Evolutionary conservation across 1,140 invertebrate species (phyloP), one percentile per base, ranked within the genome.

Genomic region (Listronotus oregonensis): DNA sequence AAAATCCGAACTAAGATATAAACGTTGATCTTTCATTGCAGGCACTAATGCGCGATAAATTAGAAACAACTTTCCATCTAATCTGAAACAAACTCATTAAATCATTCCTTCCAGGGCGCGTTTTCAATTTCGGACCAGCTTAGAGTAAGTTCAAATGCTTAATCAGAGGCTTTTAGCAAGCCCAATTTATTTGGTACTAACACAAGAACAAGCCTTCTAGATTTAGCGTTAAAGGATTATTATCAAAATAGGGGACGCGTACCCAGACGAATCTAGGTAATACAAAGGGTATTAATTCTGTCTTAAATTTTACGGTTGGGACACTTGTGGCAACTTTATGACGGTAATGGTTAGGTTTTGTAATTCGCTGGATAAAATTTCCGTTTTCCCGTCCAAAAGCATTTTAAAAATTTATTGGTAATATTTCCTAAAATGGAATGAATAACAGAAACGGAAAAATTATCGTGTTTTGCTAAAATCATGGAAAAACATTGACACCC

Each of bases 161-260:
- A 63, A 63, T 63, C 60, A 39, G 50, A 50, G 50, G 60, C 60
- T 63, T 63, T 54, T 54, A 32, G 40, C 60, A 39, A 44, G 60
- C 60, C 58, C 60, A 63, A 63, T 63, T 63, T 63, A 63, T 63
- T 63, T 63, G 60, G 60, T 63, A 63, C 54, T 63, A 63, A 63
- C 60, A 63, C 60, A 63, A 63, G 60, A 63, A 63, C 52, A 63
- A 63, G 60, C 60, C 58, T 50, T 17, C 46, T 32, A 63, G 60
- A 63, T 63, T 63, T 63, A 63, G 60, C 52, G 42, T 63, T 42
- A 54, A 42, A 55, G 60, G 60, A 61, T 61, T 61, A 61, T 42
- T 51, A 43, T 43, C 34, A 52, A 51, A 51, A 61, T 61, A 52
- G 46, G n/a, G 47, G 50, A 61, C 32, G 37, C 27, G 27, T 32